Evolutionary conservation across 1,140 invertebrate genomes (phyloP).

Genomic region (Nephotettix cincticeps): DNA sequence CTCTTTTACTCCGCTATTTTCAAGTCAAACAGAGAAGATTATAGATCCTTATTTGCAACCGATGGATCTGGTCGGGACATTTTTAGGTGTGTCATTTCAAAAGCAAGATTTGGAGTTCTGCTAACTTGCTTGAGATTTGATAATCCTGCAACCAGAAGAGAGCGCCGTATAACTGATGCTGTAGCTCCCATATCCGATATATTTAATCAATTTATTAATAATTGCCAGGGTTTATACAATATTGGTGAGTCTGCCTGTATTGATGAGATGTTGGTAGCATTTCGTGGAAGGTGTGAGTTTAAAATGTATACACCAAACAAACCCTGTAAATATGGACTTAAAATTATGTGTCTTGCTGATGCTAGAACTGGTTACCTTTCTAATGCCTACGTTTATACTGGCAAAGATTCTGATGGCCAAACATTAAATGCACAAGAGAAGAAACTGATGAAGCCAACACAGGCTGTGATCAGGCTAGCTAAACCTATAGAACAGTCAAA

Average conservation of each 20-base stretch:
- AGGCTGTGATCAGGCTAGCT: slow-evolving; percentile 40
- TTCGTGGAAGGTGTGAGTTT: slow-evolving; percentile 45
- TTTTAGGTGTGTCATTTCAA: too few species aligned
- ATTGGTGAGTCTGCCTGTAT: not conserved
- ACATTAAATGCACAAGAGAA: too few species aligned
- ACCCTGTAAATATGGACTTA: slow-evolving; percentile 48
- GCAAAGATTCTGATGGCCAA: slow-evolving; percentile 22
- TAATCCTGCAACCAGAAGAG: too few species aligned
- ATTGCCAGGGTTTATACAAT: not conserved
- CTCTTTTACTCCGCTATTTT: too few species aligned
- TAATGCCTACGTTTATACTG: slow-evolving; percentile 39
- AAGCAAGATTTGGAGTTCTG: not conserved
- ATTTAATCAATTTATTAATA: too few species aligned
- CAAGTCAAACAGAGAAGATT: too few species aligned
- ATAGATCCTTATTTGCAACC: too few species aligned
- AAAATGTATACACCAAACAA: slow-evolving; percentile 50
- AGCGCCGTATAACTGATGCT: not conserved
- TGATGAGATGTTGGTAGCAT: too few species aligned
- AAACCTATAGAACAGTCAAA: slow-evolving; percentile 41
- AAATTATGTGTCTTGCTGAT: slow-evolving; percentile 25
- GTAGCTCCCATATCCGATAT: slow-evolving; percentile 2
- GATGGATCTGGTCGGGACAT: too few species aligned
- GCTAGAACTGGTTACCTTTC: slow-evolving; percentile 39
- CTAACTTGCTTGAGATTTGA: slow-evolving; percentile 21
- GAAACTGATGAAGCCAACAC: too few species aligned